Conservation (phyloP, 2,888 invertebrate genomes). For the Sarcophaga caerulescens region DNA sequence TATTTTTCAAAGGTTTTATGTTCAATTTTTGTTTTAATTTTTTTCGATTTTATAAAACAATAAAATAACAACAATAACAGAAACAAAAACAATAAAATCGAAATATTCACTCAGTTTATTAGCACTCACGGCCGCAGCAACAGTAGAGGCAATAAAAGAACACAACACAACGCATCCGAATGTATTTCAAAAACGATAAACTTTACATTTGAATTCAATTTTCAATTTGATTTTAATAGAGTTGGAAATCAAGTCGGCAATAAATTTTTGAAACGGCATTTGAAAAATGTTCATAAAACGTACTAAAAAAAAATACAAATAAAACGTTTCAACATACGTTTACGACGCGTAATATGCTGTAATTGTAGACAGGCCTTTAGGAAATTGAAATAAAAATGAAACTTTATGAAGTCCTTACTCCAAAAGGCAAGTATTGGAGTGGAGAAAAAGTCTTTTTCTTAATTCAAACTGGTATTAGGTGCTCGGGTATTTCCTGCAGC, state of each 20-base stretch:
- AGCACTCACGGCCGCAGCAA: constrained; percentile 1
- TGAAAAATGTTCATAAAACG: constrained; percentile 2
- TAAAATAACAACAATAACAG: constrained; percentile 43
- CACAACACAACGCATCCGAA: neutral
- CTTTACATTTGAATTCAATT: constrained; percentile 62
- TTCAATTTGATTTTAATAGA: constrained; percentile 67
- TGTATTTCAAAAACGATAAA: constrained; percentile 49
- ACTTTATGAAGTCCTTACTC: neutral
- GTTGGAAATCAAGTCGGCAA: constrained; percentile 63
- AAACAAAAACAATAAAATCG: neutral
- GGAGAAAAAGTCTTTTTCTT: constrained; percentile 2
- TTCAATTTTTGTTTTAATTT: neutral
- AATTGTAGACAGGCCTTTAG: too few species aligned
- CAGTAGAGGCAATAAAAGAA: too few species aligned
- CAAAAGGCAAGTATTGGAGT: neutral
- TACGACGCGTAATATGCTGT: too few species aligned
- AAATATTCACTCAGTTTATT: constrained; percentile 42
- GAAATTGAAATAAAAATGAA: too few species aligned
- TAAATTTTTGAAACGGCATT: constrained; percentile 50
- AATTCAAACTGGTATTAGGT: too few species aligned
- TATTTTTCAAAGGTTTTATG: neutral
- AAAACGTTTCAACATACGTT: neutral
- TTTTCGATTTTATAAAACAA: constrained; percentile 28
- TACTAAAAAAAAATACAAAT: neutral
- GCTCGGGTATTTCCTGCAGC: too few species aligned